Evolutionary conservation across 2,888 invertebrate genomes (phyloP).

Genomic region (Cordylochernes scorpioides): DNA sequence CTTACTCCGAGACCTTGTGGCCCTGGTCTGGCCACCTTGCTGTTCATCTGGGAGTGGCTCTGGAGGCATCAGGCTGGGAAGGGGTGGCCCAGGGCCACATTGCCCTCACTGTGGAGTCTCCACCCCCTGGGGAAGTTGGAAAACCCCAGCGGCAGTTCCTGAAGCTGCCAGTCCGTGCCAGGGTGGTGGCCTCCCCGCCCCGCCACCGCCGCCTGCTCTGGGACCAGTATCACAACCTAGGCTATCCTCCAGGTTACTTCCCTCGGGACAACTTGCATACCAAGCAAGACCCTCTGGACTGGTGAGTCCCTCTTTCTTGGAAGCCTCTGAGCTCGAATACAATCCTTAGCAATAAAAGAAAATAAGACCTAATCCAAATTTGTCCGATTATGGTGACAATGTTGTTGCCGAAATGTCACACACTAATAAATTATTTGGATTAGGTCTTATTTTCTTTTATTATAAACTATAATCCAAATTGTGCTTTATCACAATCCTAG

Average conservation of each 20-base stretch:
- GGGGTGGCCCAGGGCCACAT: constrained; percentile 56
- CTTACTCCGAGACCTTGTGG: constrained; percentile 58
- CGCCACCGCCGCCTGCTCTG: constrained; percentile 72
- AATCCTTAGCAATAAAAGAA: background rate
- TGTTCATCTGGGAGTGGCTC: constrained; percentile 40
- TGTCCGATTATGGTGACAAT: no score
- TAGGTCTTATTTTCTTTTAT: no score
- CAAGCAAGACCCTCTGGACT: constrained; percentile 80
- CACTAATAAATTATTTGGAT: no score
- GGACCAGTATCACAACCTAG: constrained; percentile 88
- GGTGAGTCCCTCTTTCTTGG: constrained; percentile 27
- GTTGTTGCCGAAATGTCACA: no score
- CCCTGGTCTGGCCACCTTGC: constrained; percentile 93
- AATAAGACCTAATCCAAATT: no score
- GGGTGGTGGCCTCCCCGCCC: no score
- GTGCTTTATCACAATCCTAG: no score
- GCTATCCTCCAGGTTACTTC: constrained; percentile 87
- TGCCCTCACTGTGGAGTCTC: constrained; percentile 52
- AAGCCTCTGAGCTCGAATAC: background rate
- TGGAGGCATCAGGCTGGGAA: constrained; percentile 38
- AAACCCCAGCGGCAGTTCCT: no score
- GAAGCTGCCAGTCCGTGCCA: no score
- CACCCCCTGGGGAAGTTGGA: constrained; percentile 27
- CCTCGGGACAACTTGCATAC: constrained; percentile 73
- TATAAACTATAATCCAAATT: no score